These are phyloP conservation scores for Epistrophe grossulariae DNA, from an alignment of 2,888 invertebrate genomes.

Conservation along the genomic window DNA sequence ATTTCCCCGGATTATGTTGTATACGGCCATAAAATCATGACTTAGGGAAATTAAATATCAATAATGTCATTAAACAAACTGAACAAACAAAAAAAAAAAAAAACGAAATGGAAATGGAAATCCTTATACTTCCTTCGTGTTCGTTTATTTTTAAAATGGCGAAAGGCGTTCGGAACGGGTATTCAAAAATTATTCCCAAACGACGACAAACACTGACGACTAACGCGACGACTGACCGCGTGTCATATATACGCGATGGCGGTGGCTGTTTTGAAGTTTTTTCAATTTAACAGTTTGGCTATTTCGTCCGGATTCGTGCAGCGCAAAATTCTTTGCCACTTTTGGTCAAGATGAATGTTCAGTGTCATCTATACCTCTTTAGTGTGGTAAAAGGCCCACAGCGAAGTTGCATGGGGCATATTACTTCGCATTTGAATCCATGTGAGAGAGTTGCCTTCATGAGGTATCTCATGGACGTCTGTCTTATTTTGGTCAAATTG, in stretches of 20 bases:
- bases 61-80: slow-evolving; percentile 55
- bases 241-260: slow-evolving; percentile 29
- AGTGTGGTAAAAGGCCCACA: slow-evolving; percentile 24
- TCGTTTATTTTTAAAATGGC: slow-evolving; percentile 28
- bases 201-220: background rate
- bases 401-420: slow-evolving; percentile 27
- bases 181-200: background rate
- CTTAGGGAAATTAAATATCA: slow-evolving; percentile 70
- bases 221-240: background rate
- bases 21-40: slow-evolving; percentile 52
- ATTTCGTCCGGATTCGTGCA: slow-evolving; percentile 52
- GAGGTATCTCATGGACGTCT: slow-evolving; percentile 40
- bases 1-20: slow-evolving; percentile 40
- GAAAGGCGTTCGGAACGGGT: slow-evolving; percentile 62
- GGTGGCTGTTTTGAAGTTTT: slow-evolving; percentile 52
- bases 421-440: slow-evolving; percentile 18
- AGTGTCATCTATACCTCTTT: slow-evolving; percentile 54
- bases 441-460: slow-evolving; percentile 4
- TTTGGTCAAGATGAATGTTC: slow-evolving; percentile 69
- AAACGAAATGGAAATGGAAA: slow-evolving; percentile 23
- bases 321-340: slow-evolving; percentile 67
- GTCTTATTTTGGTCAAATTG: slow-evolving; percentile 67
- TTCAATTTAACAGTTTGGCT: slow-evolving; percentile 35
- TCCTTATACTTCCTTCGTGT: slow-evolving; percentile 36
- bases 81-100: background rate